Evolutionary conservation across 2,888 invertebrate genomes (phyloP).

Genomic region (Dynastes tityus): DNA sequence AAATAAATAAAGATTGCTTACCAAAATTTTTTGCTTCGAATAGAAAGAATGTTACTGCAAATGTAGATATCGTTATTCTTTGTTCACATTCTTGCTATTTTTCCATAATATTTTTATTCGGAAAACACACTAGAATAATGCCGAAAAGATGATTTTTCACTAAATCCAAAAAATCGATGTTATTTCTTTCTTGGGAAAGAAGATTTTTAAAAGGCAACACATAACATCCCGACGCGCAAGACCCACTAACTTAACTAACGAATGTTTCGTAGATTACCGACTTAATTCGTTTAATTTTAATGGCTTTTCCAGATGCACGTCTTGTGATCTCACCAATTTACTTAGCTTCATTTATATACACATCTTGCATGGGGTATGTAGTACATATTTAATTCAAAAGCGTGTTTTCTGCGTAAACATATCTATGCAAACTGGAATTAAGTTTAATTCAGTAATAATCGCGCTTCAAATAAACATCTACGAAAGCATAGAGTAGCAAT

Average conservation of each 20-base stretch:
- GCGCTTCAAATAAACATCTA: background rate
- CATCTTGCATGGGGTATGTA: background rate
- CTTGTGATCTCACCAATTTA: conserved; percentile 30
- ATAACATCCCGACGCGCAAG: background rate
- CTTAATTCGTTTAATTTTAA: conserved; percentile 50
- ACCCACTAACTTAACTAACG: conserved; percentile 24
- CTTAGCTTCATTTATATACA: background rate
- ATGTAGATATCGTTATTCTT: no score
- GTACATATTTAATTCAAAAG: background rate
- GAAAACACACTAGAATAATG: no score
- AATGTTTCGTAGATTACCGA: conserved; percentile 40
- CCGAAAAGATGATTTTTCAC: no score
- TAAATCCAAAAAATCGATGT: no score
- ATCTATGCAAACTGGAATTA: background rate
- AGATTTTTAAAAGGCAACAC: background rate
- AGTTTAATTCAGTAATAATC: background rate
- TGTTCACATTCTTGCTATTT: no score
- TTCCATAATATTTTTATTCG: no score
- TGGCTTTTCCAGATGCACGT: conserved; percentile 48
- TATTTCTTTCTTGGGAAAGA: background rate
- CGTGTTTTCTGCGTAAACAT: conserved; percentile 4
- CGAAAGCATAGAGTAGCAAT: background rate
- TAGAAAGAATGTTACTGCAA: no score
- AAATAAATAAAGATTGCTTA: no score
- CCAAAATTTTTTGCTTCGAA: no score